A percentile compares a stretch with the other conserved stretches of the same genome.
phyloP scores from a whole-genome alignment of 2,113 vertebrate species.

The Phrynosoma platyrhinos region DNA sequence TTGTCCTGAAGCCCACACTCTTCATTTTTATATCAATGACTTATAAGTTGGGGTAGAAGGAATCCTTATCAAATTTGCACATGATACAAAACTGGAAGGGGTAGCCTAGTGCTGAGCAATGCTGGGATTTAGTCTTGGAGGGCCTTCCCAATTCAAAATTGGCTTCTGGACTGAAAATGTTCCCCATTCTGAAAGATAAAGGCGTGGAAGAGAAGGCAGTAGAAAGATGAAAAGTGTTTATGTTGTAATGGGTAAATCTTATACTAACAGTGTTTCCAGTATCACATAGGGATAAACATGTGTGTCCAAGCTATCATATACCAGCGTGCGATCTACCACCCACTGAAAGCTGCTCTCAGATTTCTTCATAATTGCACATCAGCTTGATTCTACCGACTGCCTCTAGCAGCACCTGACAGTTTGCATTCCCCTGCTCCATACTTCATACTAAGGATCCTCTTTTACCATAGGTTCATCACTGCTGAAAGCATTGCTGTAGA shows the following conservation, averaged over 20 bases:
- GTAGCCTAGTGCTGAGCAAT: no score
- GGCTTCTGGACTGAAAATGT: no score
- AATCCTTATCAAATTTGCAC: no score
- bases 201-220: no score
- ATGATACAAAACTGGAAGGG: no score
- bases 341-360: not conserved
- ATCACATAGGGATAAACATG: accelerated
- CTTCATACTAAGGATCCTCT: not conserved
- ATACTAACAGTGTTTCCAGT: accelerated
- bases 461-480: not conserved
- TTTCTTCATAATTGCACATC: not conserved
- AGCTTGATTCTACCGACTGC: accelerated
- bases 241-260: accelerated
- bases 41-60: no score
- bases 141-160: accelerated
- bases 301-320: not conserved
- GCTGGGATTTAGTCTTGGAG: not conserved
- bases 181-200: no score
- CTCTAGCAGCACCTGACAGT: not conserved
- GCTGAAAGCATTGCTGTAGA: not conserved
- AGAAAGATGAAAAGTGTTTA: accelerated
- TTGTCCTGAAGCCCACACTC: no score
- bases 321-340: not conserved
- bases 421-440: no score
- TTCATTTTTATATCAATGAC: no score